Evolutionary conservation across 2,888 invertebrate genomes (phyloP), one percentile per base, ranked within the genome.

Genomic region (Pollenia angustigena): DNA sequence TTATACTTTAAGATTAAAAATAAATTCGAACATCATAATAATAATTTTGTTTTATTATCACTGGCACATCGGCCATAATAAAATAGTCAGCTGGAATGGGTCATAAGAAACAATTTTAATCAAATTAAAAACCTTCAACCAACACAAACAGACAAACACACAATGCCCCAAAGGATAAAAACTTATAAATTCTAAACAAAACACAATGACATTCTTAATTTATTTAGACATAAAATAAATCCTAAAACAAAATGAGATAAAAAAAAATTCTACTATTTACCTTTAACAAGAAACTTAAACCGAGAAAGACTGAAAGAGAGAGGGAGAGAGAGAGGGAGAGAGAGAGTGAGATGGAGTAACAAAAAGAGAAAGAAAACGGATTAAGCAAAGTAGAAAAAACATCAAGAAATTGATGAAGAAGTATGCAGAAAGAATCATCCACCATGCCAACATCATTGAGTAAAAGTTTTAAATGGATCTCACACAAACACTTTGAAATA

Each of bases 221-320:
- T 83, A 86, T 86, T 83, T 83, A 80, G 80, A 86, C 82, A 83
- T 83, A 72, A 83, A 83, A 86, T 86, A 68, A 83, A 83, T 83
- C 60, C 72, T 71, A 80, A 76, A 83, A 81, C 74, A 75, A 86
- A 78, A 83, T 40, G 10, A 78, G 68, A 58, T 18, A 76, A 76
- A 58, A 74, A 54, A 56, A 72, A 54, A 40, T n/a, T 16, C 54
- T 58, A 32, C 44, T 46, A 12, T 11, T 16, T 54, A 76, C 10
- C 54, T 60, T 14, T 18, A 6, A 69, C 48, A 18, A 62, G 12
- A 40, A 74, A 54, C 48, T 52, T 9, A n/a, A 32, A 1, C 32
- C 6, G 32, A 16, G 46, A 46, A 54, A 14, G n/a, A 68, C 66
- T 2, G 8, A 32, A 9, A 1, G 18, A 48, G 23, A 66, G 32